A percentile compares a stretch with the other conserved stretches of the same genome.
Conservation (phyloP, 2,797 vertebrate genomes). For the Urocyon cinereoargenteus region DNA sequence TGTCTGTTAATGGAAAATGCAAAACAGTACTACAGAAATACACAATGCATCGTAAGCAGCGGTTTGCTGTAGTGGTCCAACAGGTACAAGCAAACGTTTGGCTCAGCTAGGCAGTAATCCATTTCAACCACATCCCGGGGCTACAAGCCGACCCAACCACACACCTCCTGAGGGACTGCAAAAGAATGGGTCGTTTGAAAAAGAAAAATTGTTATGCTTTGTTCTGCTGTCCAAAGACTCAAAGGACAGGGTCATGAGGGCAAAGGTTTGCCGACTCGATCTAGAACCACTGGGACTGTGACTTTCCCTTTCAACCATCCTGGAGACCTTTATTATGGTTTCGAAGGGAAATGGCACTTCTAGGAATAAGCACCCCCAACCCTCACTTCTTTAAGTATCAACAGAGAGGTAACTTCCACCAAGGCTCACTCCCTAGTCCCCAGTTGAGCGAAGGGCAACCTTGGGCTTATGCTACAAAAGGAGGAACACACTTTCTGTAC, state of each 20-base stretch:
- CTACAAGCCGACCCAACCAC: slow-evolving; percentile 87
- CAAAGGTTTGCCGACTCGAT: slow-evolving; percentile 80
- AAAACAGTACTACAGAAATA: slow-evolving; percentile 93
- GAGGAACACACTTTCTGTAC: slow-evolving; percentile 1
- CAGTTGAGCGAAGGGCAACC: slow-evolving; percentile 73
- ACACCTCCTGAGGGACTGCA: slow-evolving; percentile 81
- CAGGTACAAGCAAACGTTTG: slow-evolving; percentile 92
- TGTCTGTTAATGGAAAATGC: slow-evolving; percentile 90
- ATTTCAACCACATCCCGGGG: slow-evolving; percentile 84
- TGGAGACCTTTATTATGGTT: neutral
- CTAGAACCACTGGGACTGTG: neutral
- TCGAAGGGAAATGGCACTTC: slow-evolving; percentile 79
- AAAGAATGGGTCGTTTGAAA: slow-evolving; percentile 42
- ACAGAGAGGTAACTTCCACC: slow-evolving; percentile 46
- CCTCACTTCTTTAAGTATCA: neutral
- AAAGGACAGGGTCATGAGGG: slow-evolving; percentile 80
- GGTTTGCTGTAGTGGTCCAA: slow-evolving; percentile 94
- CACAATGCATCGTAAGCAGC: slow-evolving; percentile 93
- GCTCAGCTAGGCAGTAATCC: slow-evolving; percentile 98
- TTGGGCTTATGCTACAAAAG: slow-evolving; percentile 70
- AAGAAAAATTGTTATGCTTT: slow-evolving; percentile 76
- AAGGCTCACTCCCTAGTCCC: neutral
- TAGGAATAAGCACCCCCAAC: slow-evolving; percentile 64
- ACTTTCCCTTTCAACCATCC: slow-evolving; percentile 65
- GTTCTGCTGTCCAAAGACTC: slow-evolving; percentile 79